A percentile compares a stretch with the other conserved stretches of the same genome.
These are phyloP conservation scores for Sinopyrophorus schimmeli DNA, from an alignment of 2,888 invertebrate genomes.

Conservation along the genomic window DNA sequence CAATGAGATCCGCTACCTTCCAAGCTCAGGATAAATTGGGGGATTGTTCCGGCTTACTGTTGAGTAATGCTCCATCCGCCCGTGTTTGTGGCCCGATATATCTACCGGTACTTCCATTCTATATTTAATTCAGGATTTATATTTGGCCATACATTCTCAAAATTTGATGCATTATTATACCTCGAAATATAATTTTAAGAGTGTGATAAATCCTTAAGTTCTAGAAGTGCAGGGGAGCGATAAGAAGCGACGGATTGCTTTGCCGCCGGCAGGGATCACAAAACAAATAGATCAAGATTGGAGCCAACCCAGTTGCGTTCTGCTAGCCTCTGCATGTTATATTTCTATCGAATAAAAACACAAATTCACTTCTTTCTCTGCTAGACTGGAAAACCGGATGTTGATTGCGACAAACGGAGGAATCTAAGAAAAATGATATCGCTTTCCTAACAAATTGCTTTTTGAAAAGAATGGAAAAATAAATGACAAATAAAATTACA, in stretches of 20 bases:
- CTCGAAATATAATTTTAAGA: slow-evolving; percentile 54
- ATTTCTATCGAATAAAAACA: slow-evolving; percentile 41
- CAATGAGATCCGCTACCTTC: slow-evolving; percentile 56
- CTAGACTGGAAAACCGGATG: slow-evolving; percentile 55
- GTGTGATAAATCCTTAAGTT: slow-evolving; percentile 46
- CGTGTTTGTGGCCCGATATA: slow-evolving; percentile 56
- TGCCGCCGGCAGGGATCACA: slow-evolving; percentile 54
- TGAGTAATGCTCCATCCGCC: slow-evolving; percentile 56
- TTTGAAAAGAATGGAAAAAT: slow-evolving; percentile 44
- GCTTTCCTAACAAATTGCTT: slow-evolving; percentile 49
- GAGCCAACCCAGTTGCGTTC: slow-evolving; percentile 47
- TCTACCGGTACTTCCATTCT: slow-evolving; percentile 51
- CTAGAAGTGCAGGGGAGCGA: slow-evolving; percentile 50
- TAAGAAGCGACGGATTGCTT: slow-evolving; percentile 52
- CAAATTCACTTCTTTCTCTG: slow-evolving; percentile 51
- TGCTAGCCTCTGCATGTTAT: slow-evolving; percentile 52
- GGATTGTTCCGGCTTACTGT: slow-evolving; percentile 56
- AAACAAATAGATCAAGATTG: slow-evolving; percentile 57
- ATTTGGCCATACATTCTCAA: slow-evolving; percentile 54
- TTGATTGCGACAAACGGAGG: slow-evolving; percentile 55
- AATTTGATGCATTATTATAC: slow-evolving; percentile 57
- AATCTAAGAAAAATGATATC: slow-evolving; percentile 52
- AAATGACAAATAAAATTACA: slow-evolving; percentile 43
- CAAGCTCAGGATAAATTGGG: slow-evolving; percentile 56
- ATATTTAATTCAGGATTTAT: slow-evolving; percentile 58